These are phyloP conservation scores for Odontophorus gujanensis DNA, from an alignment of 2,113 vertebrate genomes.

Conservation along the genomic window DNA sequence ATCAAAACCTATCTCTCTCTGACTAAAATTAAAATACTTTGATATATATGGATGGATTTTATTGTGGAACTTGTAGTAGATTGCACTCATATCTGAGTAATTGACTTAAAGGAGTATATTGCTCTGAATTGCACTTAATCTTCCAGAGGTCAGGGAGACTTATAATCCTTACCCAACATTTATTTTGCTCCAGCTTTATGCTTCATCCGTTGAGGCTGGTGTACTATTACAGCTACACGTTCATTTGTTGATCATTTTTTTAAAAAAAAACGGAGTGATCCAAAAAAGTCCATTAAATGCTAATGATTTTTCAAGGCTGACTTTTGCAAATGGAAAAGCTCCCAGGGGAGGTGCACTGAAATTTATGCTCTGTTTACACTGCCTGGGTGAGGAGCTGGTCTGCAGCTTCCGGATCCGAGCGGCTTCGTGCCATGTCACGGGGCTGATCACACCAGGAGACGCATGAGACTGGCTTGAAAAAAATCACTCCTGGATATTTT, in stretches of 20 bases:
- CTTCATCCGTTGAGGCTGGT: background rate
- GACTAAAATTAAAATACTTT: background rate
- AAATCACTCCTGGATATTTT: background rate
- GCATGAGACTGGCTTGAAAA: background rate
- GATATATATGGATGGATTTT: accelerated
- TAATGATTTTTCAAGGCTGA: background rate
- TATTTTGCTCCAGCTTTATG: background rate
- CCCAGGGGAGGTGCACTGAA: background rate
- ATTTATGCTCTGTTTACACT: background rate
- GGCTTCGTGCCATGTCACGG: accelerated
- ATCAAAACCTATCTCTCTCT: background rate
- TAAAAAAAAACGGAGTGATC: background rate
- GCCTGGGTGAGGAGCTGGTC: background rate
- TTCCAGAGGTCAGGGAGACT: background rate
- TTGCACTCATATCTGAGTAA: background rate
- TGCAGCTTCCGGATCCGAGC: accelerated
- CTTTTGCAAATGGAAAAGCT: background rate
- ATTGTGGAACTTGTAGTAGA: background rate
- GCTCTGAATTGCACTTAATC: background rate
- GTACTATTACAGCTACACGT: background rate
- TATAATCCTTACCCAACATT: background rate
- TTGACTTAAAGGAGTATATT: background rate
- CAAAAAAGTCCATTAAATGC: background rate
- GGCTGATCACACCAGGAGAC: background rate
- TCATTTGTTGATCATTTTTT: background rate